A percentile compares a stretch with the other conserved stretches of the same genome.
Conservation (phyloP, 2,888 invertebrate genomes). For the Lysandra coridon region DNA sequence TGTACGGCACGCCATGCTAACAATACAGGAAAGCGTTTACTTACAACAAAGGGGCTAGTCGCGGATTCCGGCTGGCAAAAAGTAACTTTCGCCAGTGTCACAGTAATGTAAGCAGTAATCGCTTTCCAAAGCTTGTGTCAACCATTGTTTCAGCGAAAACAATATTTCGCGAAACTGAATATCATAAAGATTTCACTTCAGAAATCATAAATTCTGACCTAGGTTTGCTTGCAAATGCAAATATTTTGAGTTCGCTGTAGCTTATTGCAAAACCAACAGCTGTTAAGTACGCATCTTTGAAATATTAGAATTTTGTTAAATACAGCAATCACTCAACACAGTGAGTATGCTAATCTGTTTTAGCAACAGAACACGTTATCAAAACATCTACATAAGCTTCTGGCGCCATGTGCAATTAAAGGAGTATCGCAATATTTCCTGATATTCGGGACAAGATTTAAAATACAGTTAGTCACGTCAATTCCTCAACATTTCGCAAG, state of each 20-base stretch:
- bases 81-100: conserved; percentile 64
- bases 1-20: not conserved
- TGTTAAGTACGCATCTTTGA: not conserved
- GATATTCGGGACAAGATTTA: conserved; percentile 6
- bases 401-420: conserved; percentile 21
- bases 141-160: conserved; percentile 71
- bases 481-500: conserved; percentile 52
- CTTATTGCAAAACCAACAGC: not conserved
- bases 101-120: conserved; percentile 54
- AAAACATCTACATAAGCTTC: not conserved
- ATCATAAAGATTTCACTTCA: not conserved
- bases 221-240: not conserved
- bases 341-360: not conserved
- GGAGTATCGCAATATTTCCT: conserved; percentile 11
- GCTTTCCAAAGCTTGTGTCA: conserved; percentile 70
- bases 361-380: not conserved
- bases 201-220: conserved; percentile 40
- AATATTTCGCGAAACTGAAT: conserved; percentile 44
- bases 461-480: conserved; percentile 30
- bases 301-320: not conserved
- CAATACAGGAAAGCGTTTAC: conserved; percentile 15
- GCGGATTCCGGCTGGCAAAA: conserved; percentile 58
- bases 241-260: not conserved
- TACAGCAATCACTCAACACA: not conserved
- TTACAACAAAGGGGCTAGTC: conserved; percentile 50